Evolutionary conservation across 2,888 invertebrate genomes (phyloP), one percentile per base, ranked within the genome.

Genomic region (Mechanitis mazaeus): DNA sequence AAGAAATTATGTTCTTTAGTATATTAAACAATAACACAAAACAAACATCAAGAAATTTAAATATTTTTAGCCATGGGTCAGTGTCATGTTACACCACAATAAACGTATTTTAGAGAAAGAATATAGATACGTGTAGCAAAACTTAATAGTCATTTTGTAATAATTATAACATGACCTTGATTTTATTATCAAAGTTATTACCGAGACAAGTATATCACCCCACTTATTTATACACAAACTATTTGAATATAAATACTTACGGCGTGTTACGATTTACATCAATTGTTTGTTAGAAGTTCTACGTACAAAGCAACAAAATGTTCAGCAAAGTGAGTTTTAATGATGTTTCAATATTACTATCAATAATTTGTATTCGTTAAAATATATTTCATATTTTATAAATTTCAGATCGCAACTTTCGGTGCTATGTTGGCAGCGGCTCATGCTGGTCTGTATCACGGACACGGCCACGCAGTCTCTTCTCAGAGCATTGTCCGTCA

Each of bases 401-500:
- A 20, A 20, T 58, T 60, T 35, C 45, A 69, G 69, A 61, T 70
- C 6, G 45, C 69, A 60, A 57, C 65, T 69, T 74, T 91, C 71
- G 79, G 85, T 78, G 83, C 86, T 76, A 76, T 91, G 73, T 69
- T 91, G 81, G 84, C 85, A 62, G 81, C 90, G 31, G 90, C 89
- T 72, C 90, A 85, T 71, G 92, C 92, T 57, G 92, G 92, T 57
- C 79, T 92, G 69, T 87, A 82, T 81, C 86, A 85, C 53, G 74
- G 71, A 3, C 47, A 65, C 73, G 85, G 87, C 71, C 73, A 75
- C 9, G 89, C 87, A 11, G 79, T 88, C 28, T 90, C 89, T 20
- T 86, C 88, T 46, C 89, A 90, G 70, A 88, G 84, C 80, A 86
- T 89, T 69, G 76, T 90, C 64, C 85, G 83, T 47, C 88, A 89